These are phyloP conservation scores for Nothocercus nigrocapillus DNA, from an alignment of 2,113 vertebrate genomes.

Conservation along the genomic window DNA sequence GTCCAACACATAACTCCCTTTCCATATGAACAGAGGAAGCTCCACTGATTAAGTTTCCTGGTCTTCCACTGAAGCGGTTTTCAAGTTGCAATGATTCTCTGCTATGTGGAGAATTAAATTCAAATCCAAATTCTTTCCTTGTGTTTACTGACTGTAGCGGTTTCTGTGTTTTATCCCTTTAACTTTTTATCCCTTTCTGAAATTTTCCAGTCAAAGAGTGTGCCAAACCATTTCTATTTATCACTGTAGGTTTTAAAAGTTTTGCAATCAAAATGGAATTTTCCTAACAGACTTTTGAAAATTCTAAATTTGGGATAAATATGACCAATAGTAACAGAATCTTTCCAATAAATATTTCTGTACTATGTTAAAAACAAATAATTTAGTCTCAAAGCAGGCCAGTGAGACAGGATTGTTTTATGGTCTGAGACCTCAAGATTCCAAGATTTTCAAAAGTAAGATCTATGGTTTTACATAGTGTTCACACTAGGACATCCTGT, in stretches of 20 bases:
- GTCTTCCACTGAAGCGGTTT: neutral
- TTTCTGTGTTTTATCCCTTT: neutral
- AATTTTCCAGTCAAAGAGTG: neutral
- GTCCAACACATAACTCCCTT: neutral
- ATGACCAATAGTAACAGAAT: neutral
- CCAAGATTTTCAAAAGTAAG: neutral
- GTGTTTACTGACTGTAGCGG: neutral
- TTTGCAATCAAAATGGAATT: neutral
- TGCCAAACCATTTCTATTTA: neutral
- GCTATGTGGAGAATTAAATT: neutral
- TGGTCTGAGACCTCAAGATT: neutral
- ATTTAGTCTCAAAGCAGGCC: neutral
- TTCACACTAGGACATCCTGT: neutral
- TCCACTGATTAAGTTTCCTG: neutral
- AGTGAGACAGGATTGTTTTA: neutral
- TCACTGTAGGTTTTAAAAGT: neutral
- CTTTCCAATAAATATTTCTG: neutral
- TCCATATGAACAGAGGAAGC: neutral
- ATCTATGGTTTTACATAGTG: neutral
- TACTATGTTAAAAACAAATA: neutral
- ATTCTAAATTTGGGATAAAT: neutral
- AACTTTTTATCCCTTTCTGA: neutral
- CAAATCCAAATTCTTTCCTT: neutral
- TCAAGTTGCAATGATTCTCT: neutral
- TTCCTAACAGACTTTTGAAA: neutral